A percentile compares a stretch with the other conserved stretches of the same genome.
Conservation (phyloP, 1,140 invertebrate genomes). For the Tenebrio molitor region DNA sequence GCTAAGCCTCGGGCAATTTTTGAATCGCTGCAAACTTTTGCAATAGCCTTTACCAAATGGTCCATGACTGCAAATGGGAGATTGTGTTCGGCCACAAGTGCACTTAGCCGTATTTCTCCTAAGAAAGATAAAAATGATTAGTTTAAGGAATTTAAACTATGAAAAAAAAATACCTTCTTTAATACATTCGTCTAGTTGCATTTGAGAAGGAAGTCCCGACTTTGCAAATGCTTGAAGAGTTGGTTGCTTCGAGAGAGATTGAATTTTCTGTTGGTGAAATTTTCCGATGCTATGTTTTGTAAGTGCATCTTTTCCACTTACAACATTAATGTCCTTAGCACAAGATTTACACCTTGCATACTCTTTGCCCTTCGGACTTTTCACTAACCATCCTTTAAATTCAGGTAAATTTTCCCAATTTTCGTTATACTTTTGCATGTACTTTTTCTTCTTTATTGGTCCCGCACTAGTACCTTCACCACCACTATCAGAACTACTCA, state of each 20-base stretch:
- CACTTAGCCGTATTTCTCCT: constrained; percentile 13
- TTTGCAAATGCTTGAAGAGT: background rate
- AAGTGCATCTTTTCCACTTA: constrained; percentile 47
- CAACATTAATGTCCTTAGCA: constrained; percentile 44
- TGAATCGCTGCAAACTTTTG: constrained; percentile 31
- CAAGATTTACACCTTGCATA: constrained; percentile 44
- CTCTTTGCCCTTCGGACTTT: constrained; percentile 29
- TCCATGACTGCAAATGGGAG: constrained; percentile 2
- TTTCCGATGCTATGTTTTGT: constrained; percentile 40
- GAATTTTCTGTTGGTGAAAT: constrained; percentile 35
- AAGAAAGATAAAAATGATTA: background rate
- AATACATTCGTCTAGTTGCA: constrained; percentile 40
- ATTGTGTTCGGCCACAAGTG: constrained; percentile 11
- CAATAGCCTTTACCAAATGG: constrained; percentile 12
- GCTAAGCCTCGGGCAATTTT: constrained; percentile 45
- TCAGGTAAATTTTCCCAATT: constrained; percentile 19
- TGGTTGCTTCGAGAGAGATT: constrained; percentile 21
- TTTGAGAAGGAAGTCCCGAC: background rate
- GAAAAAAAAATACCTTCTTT: constrained; percentile 42
- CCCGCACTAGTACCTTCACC: background rate
- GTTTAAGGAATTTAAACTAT: background rate
- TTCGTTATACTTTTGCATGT: constrained; percentile 41
- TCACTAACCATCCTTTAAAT: constrained; percentile 44
- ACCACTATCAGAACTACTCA: background rate
- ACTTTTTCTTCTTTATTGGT: constrained; percentile 42